Evolutionary conservation across 2,797 vertebrate genomes (phyloP).

Genomic region (Micromesistius poutassou): DNA sequence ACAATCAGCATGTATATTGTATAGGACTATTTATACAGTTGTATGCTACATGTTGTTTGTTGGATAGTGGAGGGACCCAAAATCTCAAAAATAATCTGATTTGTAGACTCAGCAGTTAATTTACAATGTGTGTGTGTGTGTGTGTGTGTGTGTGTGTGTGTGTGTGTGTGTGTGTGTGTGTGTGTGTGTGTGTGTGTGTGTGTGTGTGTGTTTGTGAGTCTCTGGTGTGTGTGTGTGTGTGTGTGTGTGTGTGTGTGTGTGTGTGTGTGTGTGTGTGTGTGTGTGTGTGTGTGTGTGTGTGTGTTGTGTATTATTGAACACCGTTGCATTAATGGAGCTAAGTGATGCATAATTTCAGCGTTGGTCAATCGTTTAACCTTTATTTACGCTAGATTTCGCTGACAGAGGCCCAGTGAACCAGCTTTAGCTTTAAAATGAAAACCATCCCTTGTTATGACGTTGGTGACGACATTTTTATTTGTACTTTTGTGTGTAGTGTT

Average conservation of each 20-base stretch:
- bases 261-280: conserved; percentile 9
- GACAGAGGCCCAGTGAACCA: conserved; percentile 53
- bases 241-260: not conserved
- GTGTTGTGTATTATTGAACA: not conserved
- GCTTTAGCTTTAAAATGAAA: not conserved
- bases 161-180: conserved; percentile 12
- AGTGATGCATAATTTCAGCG: conserved; percentile 41
- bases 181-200: conserved; percentile 3
- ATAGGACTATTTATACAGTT: not conserved
- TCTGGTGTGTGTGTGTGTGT: conserved; percentile 11
- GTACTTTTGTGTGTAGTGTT: too few species aligned
- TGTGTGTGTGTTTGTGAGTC: conserved; percentile 4
- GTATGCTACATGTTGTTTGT: not conserved
- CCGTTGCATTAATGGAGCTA: conserved; percentile 29
- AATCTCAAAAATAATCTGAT: conserved; percentile 14
- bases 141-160: conserved; percentile 3
- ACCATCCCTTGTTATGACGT: not conserved
- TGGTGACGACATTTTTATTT: not conserved
- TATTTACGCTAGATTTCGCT: conserved; percentile 65
- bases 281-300: conserved; percentile 11
- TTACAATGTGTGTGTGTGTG: not conserved
- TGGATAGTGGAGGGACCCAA: not conserved
- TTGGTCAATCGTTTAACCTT: conserved; percentile 42
- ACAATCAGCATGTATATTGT: not conserved
- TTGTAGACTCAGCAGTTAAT: conserved; percentile 29